These are phyloP conservation scores for Patella ulyssiponensis DNA, from an alignment of 2,888 invertebrate species.

Conservation along the genomic window DNA sequence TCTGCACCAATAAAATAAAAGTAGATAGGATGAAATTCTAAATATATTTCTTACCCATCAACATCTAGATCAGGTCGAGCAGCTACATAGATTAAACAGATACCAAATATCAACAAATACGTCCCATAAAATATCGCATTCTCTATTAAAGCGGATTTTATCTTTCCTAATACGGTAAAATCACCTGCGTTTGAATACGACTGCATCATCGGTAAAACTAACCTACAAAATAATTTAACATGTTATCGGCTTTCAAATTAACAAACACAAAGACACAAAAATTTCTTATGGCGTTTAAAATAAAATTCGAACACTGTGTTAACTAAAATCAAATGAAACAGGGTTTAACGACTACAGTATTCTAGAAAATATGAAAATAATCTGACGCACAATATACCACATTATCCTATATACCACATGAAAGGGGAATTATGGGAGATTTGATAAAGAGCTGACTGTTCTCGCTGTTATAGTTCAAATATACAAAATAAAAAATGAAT, in stretches of 20 bases:
- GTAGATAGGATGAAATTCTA: no score
- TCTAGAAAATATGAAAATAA: not conserved
- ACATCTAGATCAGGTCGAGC: slow-evolving; percentile 89
- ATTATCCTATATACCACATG: no score
- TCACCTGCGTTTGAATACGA: slow-evolving; percentile 98
- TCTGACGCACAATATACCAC: no score
- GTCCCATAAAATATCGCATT: slow-evolving; percentile 99
- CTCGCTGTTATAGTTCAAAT: no score
- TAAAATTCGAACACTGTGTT: not conserved
- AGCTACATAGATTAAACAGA: slow-evolving; percentile 94
- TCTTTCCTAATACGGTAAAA: slow-evolving; percentile 93
- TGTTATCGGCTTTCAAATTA: no score
- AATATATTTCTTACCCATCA: slow-evolving; percentile 79
- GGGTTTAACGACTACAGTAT: not conserved
- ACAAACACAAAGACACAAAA: no score
- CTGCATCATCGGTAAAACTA: slow-evolving; percentile 98
- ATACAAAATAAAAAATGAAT: no score
- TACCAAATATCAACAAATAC: slow-evolving; percentile 92
- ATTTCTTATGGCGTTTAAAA: no score
- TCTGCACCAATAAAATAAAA: no score
- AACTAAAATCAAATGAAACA: not conserved
- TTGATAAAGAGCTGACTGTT: no score
- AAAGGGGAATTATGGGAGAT: no score
- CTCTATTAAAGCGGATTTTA: slow-evolving; percentile 94
- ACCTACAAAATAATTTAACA: slow-evolving; percentile 76